These are phyloP conservation scores for Coracopsis vasa DNA, from an alignment of 2,113 vertebrate genomes.

Conservation along the genomic window DNA sequence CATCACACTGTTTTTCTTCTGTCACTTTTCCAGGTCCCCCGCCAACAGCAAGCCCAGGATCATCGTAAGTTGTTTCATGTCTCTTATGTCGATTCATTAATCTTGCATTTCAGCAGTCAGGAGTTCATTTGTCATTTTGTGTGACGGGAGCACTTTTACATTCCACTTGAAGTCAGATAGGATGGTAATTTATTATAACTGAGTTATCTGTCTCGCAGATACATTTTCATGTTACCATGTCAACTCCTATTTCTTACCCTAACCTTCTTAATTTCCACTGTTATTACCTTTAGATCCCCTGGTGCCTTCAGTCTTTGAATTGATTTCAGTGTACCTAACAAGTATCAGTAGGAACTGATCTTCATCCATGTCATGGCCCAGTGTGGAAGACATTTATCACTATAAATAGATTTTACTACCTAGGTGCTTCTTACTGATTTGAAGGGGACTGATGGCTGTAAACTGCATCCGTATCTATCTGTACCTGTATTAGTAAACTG, in stretches of 20 bases:
- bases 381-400: not conserved
- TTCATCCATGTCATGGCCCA: not conserved
- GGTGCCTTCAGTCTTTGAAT: not conserved
- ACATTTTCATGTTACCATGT: not conserved
- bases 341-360: not conserved
- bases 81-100: conserved; percentile 25
- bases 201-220: not conserved
- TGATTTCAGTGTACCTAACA: not conserved
- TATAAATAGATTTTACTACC: not conserved
- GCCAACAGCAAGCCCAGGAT: conserved; percentile 89
- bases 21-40: conserved; percentile 86
- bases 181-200: not conserved
- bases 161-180: not conserved
- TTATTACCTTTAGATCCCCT: not conserved
- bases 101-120: conserved; percentile 29
- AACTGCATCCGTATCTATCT: not conserved
- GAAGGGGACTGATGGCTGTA: not conserved
- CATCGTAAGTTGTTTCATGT: conserved; percentile 86
- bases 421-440: not conserved
- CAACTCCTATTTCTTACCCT: not conserved
- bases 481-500: not conserved
- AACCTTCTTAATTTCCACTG: conserved; percentile 2
- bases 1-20: conserved; percentile 51
- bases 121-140: conserved; percentile 27
- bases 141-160: conserved; percentile 6